Evolutionary conservation across 2,797 vertebrate species (phyloP).

Genomic region (Helarctos malayanus): DNA sequence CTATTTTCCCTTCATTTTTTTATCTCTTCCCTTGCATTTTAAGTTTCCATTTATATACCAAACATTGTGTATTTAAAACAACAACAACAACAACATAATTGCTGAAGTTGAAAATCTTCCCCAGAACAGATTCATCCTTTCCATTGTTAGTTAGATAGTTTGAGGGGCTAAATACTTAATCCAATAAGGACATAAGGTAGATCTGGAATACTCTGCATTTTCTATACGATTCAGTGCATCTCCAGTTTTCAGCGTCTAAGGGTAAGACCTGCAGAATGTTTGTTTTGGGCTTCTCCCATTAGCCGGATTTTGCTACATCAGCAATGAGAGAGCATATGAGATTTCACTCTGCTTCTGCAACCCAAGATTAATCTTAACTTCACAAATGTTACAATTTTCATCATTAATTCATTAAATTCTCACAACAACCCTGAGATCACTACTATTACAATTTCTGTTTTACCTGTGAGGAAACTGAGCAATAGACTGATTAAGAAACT

Average conservation of each 20-base stretch:
- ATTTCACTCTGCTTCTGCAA: background rate
- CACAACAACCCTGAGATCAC: background rate
- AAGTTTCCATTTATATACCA: slow-evolving; percentile 20
- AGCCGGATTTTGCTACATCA: background rate
- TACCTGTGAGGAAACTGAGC: background rate
- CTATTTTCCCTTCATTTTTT: background rate
- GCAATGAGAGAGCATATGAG: background rate
- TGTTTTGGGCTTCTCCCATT: background rate
- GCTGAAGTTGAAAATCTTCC: background rate
- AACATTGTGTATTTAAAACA: background rate
- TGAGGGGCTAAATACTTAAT: background rate
- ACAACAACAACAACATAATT: background rate
- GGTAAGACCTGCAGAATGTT: background rate
- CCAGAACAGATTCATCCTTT: background rate
- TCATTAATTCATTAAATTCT: background rate
- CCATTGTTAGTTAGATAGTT: background rate
- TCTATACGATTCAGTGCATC: background rate
- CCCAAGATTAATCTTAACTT: slow-evolving; percentile 5
- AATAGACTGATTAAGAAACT: slow-evolving; percentile 19
- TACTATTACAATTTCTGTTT: slow-evolving; percentile 18
- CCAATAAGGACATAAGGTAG: background rate
- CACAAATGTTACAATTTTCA: slow-evolving; percentile 16
- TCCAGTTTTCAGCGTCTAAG: background rate
- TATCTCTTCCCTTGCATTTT: background rate
- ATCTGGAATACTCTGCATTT: background rate